A percentile compares a stretch with the other conserved stretches of the same genome.
Conservation (phyloP, 1,140 invertebrate species). For the Rhizoglyphus robini region DNA sequence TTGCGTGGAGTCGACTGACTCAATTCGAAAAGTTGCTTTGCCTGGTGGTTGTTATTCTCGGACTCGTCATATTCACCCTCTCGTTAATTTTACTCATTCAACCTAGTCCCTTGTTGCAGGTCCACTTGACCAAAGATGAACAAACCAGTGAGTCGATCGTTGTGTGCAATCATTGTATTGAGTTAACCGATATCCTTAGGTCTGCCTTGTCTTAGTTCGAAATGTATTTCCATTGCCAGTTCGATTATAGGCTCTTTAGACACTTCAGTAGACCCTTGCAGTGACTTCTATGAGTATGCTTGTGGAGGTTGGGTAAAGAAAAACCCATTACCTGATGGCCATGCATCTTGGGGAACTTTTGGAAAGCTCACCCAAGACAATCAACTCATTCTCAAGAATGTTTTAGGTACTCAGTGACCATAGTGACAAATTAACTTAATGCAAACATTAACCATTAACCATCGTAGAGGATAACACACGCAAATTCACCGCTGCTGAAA, state of each 20-base stretch:
- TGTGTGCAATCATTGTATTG: neutral
- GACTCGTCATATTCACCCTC: conserved; percentile 34
- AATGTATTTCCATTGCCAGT: conserved; percentile 70
- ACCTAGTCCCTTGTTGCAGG: conserved; percentile 22
- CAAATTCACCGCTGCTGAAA: conserved; percentile 58
- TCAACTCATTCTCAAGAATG: conserved; percentile 77
- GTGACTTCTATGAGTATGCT: conserved; percentile 86
- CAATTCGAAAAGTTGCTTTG: conserved; percentile 43
- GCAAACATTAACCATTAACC: too few relatives aligned
- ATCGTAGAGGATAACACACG: neutral
- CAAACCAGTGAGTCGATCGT: neutral
- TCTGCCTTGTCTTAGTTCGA: conserved; percentile 55
- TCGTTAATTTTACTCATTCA: conserved; percentile 42
- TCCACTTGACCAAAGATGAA: conserved; percentile 24
- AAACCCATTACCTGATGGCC: conserved; percentile 75
- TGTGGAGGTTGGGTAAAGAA: conserved; percentile 83
- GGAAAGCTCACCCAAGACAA: conserved; percentile 82
- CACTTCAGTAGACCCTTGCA: conserved; percentile 60
- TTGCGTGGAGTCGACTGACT: conserved; percentile 45
- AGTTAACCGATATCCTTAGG: neutral
- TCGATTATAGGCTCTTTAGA: conserved; percentile 73
- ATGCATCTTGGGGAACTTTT: conserved; percentile 89
- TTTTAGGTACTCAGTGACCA: conserved; percentile 52
- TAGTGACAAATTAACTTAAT: too few relatives aligned
- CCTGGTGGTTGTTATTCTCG: conserved; percentile 43